Base-by-base conservation (phyloP, 2,113 vertebrate genomes). In the Miniopterus natalensis region DNA sequence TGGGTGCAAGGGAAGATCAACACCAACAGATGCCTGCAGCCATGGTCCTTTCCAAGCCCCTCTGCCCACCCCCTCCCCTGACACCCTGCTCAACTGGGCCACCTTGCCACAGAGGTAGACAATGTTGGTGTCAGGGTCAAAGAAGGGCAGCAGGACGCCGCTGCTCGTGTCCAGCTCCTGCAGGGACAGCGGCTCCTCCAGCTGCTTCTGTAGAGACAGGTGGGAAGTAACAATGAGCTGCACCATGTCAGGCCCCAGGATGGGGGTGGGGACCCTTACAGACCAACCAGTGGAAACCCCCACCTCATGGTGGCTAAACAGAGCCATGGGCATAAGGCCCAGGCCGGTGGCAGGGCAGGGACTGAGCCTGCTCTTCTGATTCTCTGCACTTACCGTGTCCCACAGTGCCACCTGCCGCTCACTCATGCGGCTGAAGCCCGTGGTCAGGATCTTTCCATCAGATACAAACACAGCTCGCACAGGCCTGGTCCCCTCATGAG, bases 71-170 rank as follows among this genome's bases (percentile, higher is more conserved):
- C 0, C 47, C 55, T 13, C 63, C 70, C 65, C n/a, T 10, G 17
- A 15, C 0, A 14, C 63, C 31, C 55, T 23, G 14, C 45, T 27
- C 12, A 5, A 4, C 3, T 4, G 65, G 57, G 96, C 80, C 31
- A 99, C 99, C 99, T 99, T 99, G 96, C 99, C 99, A 94, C 99
- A 99, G 95, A 99, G 99, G 98, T 99, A 99, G 97, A 99, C 98
- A 4, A 99, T 88, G 31, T 98, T 98, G 13, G 99, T 99, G 98
- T 99, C 99, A 0, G 99, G 99, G 95, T 99, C 99, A 20, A 98
- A 99, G 92, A 99, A 99, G 0, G 99, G 99, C 88, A 99, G 98
- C 57, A 99, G 98, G 78, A 99, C 99, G 0, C 99, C 99, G 0
- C 99, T 99, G 97, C 99, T 99, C 7, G 99, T 99, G 98, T 99